Conservation (phyloP, 2,888 invertebrate species). For the Chirona hameri region DNA sequence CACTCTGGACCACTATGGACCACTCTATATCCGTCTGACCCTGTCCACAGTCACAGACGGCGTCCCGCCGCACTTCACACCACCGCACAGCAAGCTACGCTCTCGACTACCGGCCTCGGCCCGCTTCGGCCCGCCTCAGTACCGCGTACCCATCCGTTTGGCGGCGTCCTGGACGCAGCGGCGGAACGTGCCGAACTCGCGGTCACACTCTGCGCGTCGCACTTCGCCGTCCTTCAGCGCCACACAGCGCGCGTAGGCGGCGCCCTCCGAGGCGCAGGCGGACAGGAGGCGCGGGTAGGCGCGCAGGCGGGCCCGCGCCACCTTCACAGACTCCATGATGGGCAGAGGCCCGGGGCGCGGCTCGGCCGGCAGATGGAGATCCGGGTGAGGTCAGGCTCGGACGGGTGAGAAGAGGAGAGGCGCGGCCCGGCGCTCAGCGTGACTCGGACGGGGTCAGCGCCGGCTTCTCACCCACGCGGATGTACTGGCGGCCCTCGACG, state of each 20-base stretch:
- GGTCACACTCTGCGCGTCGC: conserved; percentile 66
- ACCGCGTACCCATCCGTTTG: conserved; percentile 59
- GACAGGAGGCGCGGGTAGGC: conserved; percentile 69
- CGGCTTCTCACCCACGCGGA: neutral
- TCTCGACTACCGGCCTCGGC: neutral
- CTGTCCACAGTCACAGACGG: too few relatives aligned
- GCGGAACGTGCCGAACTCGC: conserved; percentile 73
- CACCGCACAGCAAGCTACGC: too few relatives aligned
- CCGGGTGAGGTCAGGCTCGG: neutral
- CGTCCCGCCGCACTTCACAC: too few relatives aligned
- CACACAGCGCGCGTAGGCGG: conserved; percentile 75
- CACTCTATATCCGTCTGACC: too few relatives aligned
- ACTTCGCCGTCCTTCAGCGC: conserved; percentile 66
- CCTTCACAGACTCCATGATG: conserved; percentile 73
- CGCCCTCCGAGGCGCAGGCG: conserved; percentile 66
- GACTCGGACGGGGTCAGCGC: neutral
- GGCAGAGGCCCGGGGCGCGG: too few relatives aligned
- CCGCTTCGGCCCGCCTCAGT: neutral
- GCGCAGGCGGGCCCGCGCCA: conserved; percentile 66
- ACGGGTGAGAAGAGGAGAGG: neutral
- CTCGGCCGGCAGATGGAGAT: neutral
- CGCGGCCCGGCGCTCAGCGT: neutral
- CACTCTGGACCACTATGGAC: too few relatives aligned
- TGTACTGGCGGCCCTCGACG: conserved; percentile 24
- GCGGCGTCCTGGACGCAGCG: conserved; percentile 68